Evolutionary conservation across 2,888 invertebrate species (phyloP).

Genomic region (Drosophila barbarae): DNA sequence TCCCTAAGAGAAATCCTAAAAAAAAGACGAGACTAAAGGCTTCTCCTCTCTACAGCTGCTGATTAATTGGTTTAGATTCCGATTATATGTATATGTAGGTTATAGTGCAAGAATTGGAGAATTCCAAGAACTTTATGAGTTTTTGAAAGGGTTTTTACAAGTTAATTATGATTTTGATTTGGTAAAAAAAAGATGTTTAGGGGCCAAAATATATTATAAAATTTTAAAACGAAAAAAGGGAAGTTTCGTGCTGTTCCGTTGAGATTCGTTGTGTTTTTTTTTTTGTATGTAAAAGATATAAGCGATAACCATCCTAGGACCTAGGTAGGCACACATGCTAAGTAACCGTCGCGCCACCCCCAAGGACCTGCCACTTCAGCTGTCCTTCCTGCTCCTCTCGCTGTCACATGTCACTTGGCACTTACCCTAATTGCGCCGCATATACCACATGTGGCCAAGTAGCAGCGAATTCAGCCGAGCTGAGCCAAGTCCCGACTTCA

Average conservation of each 20-base stretch:
- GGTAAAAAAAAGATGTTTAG: not conserved
- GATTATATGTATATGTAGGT: slow-evolving; percentile 17
- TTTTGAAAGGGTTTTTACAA: slow-evolving; percentile 2
- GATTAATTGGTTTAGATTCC: slow-evolving; percentile 70
- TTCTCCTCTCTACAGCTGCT: slow-evolving; percentile 28
- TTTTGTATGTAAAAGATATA: not conserved
- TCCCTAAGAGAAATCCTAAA: slow-evolving; percentile 28
- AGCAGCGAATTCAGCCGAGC: slow-evolving; percentile 20
- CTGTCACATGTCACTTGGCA: slow-evolving; percentile 60
- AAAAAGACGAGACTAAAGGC: not conserved
- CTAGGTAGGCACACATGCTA: slow-evolving; percentile 3
- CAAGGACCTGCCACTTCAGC: slow-evolving; percentile 31
- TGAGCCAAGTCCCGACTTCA: slow-evolving; percentile 38
- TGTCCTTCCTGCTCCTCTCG: slow-evolving; percentile 13
- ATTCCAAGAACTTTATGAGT: slow-evolving; percentile 7
- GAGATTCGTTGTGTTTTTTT: not conserved
- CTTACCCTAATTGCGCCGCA: slow-evolving; percentile 45
- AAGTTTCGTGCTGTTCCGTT: not conserved
- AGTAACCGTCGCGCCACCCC: slow-evolving; percentile 7
- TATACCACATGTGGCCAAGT: slow-evolving; percentile 49
- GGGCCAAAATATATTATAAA: not conserved
- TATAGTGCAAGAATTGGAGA: slow-evolving; percentile 17
- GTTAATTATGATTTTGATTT: slow-evolving; percentile 6
- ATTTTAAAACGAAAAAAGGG: not conserved
- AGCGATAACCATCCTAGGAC: not conserved